Evolutionary conservation across 92 coral and sea anemone species (phyloP), one percentile per base, ranked within the genome.

Genomic region (Heliopora coerulea): DNA sequence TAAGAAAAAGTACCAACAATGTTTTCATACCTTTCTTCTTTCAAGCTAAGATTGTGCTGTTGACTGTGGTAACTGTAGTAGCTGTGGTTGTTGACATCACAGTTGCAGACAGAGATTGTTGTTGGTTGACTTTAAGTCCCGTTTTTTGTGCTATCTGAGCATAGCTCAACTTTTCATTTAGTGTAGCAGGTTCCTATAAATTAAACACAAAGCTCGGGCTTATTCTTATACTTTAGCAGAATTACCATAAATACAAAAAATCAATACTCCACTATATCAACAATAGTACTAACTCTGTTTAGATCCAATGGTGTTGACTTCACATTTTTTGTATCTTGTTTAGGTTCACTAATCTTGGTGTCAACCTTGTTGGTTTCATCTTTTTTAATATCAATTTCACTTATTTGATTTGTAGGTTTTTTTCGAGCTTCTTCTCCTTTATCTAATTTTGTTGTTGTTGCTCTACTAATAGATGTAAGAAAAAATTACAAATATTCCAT

Each of bases 111-210:
- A 28, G 13, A 56, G 31, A 13, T 56, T 29, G 9, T 8, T 28
- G 33, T 56, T 56, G 61, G 61, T 56, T 56, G 9, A 28, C 33
- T 23, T 3, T 28, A 3, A 14, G 61, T 56, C 30, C 77, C 32
- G 52, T 89, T 67, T 89, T 91, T 61, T 91, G 96, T 49, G 97
- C 86, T 73, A 91, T 89, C 77, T 91, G 97, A 15, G 97, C 97
- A 84, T 91, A 91, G 68, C 97, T 91, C 57, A 89, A 56, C 18
- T 85, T 81, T 65, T 89, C 96, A 19, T 68, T 82, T 48, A 85
- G 83, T 27, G 54, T 68, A 14, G 72, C 66, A 6, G 76, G 46
- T 18, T 60, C 81, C 59, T 79, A 56, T 1, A 56, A 56, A 30
- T 6, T 10, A 56, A 23, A 56, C 61, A n/a, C n/a, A n/a, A n/a